Conservation (phyloP, 1,140 invertebrate genomes). For the Drosophila navojoa region DNA sequence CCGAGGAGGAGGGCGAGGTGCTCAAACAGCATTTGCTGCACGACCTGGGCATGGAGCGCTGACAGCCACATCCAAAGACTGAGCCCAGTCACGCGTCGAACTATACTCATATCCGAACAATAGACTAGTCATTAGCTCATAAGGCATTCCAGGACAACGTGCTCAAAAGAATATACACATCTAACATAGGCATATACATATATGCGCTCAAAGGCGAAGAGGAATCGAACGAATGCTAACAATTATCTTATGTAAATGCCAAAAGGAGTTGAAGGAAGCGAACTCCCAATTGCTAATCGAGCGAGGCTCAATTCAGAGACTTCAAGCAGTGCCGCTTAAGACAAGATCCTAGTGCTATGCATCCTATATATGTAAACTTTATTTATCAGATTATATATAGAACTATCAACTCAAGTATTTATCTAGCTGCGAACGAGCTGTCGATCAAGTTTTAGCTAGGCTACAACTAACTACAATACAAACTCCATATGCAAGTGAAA, state of each 20-base stretch:
- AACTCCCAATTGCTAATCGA: constrained; percentile 43
- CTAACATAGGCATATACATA: too few species aligned
- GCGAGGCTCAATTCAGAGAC: constrained; percentile 70
- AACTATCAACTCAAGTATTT: constrained; percentile 1
- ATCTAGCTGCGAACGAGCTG: not conserved
- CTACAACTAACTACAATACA: constrained; percentile 29
- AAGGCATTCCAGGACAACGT: constrained; percentile 67
- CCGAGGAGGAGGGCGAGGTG: constrained; percentile 76
- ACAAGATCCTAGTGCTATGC: constrained; percentile 20
- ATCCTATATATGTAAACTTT: not conserved
- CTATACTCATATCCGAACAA: constrained; percentile 53
- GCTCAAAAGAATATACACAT: constrained; percentile 49
- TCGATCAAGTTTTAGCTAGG: constrained; percentile 40
- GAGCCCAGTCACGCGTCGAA: constrained; percentile 29
- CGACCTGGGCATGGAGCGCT: constrained; percentile 74
- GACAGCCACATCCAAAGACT: constrained; percentile 50
- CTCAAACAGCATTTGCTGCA: constrained; percentile 77
- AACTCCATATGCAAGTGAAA: constrained; percentile 1
- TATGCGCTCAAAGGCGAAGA: constrained; percentile 57
- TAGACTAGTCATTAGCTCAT: constrained; percentile 63
- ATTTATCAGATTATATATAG: constrained; percentile 10
- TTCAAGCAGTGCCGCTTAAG: constrained; percentile 24
- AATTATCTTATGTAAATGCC: constrained; percentile 75
- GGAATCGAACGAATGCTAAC: constrained; percentile 15
- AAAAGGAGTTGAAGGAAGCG: constrained; percentile 30